Conservation (phyloP, 2,888 invertebrate species). For the Cryptocephalus primarius region DNA sequence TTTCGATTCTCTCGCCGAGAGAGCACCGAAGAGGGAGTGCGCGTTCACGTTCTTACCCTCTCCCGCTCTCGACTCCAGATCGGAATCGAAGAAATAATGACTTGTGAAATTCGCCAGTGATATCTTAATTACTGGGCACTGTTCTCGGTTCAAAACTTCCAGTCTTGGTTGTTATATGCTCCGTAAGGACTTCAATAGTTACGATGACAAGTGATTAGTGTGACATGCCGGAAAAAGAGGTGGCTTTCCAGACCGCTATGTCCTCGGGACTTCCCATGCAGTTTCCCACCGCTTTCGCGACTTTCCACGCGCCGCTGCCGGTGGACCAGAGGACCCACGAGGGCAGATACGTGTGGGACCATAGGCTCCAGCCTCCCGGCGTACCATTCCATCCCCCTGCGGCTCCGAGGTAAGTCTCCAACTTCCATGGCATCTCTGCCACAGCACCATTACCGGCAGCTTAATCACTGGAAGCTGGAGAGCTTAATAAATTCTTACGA, state of each 20-base stretch:
- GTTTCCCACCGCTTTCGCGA: conserved; percentile 40
- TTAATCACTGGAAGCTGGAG: too few species aligned
- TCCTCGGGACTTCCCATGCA: conserved; percentile 36
- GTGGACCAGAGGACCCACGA: conserved; percentile 46
- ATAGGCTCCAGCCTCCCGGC: conserved; percentile 32
- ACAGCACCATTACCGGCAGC: background rate
- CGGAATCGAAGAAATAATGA: background rate
- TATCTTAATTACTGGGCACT: too few species aligned
- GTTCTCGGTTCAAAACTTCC: too few species aligned
- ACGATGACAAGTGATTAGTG: background rate
- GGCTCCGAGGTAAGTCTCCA: conserved; percentile 17
- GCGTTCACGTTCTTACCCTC: background rate
- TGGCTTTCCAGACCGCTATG: conserved; percentile 35
- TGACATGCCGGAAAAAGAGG: conserved; percentile 37
- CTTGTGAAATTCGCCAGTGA: too few species aligned
- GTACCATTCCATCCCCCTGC: conserved; percentile 30
- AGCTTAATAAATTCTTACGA: too few species aligned
- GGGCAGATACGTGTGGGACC: conserved; percentile 36
- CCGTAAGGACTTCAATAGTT: background rate
- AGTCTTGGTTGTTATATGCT: too few species aligned
- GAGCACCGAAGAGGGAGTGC: background rate
- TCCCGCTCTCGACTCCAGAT: background rate
- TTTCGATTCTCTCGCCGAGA: background rate
- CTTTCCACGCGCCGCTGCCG: conserved; percentile 48
- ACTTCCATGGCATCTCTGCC: background rate